These are phyloP conservation scores for Crocodylus rhombifer DNA, from an alignment of 2,797 vertebrate species.

Conservation along the genomic window DNA sequence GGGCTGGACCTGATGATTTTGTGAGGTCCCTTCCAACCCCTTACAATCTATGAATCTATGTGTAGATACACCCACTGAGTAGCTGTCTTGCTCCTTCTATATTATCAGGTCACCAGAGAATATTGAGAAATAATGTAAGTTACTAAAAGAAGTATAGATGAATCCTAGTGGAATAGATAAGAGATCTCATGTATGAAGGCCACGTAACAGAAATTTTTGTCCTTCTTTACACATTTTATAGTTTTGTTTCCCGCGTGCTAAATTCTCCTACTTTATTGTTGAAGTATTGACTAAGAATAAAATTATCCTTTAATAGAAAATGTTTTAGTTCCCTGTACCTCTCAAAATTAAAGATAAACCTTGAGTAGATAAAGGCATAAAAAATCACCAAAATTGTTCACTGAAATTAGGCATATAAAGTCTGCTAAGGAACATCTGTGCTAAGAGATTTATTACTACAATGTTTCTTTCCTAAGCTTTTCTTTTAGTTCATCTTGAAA, in stretches of 20 bases:
- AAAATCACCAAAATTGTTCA: slow-evolving; percentile 55
- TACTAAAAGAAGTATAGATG: not conserved
- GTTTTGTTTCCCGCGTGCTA: not conserved
- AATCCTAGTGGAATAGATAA: not conserved
- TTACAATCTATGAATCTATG: no score
- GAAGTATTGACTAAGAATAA: slow-evolving; percentile 12
- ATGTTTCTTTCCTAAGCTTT: not conserved
- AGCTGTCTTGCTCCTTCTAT: not conserved
- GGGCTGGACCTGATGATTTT: no score
- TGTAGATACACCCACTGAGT: not conserved
- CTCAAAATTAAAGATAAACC: slow-evolving; percentile 15
- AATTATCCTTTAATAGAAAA: slow-evolving; percentile 30
- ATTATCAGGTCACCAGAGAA: not conserved
- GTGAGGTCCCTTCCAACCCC: no score
- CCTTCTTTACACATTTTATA: not conserved
- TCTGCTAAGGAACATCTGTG: slow-evolving; percentile 52
- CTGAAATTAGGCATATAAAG: slow-evolving; percentile 54
- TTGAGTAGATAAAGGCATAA: slow-evolving; percentile 49
- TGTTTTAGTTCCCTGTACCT: slow-evolving; percentile 26
- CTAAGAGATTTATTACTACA: slow-evolving; percentile 52
- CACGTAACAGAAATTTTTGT: not conserved
- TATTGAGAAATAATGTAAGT: not conserved
- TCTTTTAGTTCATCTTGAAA: slow-evolving; percentile 59
- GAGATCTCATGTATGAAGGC: not conserved
- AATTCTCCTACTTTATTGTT: slow-evolving; percentile 17